These are phyloP conservation scores for Willisornis vidua DNA, from an alignment of 2,113 vertebrate species.

Conservation along the genomic window DNA sequence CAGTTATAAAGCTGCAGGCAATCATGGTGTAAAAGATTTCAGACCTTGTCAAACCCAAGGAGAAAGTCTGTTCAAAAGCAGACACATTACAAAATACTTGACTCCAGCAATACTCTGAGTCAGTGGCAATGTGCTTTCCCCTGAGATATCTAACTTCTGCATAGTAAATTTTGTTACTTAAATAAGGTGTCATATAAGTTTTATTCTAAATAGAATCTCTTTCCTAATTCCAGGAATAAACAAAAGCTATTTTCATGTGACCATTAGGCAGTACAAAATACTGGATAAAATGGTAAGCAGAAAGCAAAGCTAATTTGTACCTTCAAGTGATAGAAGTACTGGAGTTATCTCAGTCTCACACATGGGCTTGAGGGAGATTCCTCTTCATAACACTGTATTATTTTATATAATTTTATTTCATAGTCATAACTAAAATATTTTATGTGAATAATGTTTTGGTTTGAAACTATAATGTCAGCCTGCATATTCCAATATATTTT, in stretches of 20 bases:
- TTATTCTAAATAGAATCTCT: not conserved
- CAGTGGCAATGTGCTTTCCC: not conserved
- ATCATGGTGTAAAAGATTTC: not conserved
- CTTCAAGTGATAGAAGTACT: not conserved
- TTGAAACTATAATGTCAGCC: not conserved
- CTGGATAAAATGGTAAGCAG: not conserved
- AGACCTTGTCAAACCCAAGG: not conserved
- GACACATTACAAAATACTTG: not conserved
- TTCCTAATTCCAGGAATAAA: not conserved
- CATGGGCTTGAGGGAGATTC: not conserved
- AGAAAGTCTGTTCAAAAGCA: not conserved
- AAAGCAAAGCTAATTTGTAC: slow-evolving; percentile 3
- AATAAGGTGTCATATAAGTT: not conserved
- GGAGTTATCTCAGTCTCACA: not conserved
- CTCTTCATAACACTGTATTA: not conserved
- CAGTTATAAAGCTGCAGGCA: not conserved
- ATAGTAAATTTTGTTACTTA: not conserved
- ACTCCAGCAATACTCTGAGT: not conserved
- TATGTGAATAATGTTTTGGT: not conserved
- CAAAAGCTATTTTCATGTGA: not conserved
- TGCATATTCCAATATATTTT: not conserved
- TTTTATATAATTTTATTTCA: not conserved
- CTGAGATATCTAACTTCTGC: not conserved
- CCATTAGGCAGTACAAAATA: not conserved
- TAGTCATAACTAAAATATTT: not conserved